phyloP scores from a whole-genome alignment of 2,888 invertebrate genomes.

The Pilophorus perplexus region DNA sequence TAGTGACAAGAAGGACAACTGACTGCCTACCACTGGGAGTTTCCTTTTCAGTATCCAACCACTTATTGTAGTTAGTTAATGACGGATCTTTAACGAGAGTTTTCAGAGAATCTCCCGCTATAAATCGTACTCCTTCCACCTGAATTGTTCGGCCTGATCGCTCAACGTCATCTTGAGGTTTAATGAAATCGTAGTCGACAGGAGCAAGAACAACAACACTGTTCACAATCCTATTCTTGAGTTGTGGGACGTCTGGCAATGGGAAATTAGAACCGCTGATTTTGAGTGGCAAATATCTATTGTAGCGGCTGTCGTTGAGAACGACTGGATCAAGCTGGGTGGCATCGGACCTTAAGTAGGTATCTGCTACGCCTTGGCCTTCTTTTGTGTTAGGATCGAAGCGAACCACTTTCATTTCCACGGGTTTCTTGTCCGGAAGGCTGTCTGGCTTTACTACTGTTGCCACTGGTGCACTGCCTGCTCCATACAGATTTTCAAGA shows the following conservation, averaged over 20 bases:
- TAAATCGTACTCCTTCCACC: constrained; percentile 68
- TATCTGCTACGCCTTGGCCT: constrained; percentile 67
- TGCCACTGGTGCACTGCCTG: constrained; percentile 72
- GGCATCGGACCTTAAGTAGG: constrained; percentile 71
- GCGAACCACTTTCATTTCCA: constrained; percentile 73
- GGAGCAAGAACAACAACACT: constrained; percentile 84
- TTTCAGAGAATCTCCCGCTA: constrained; percentile 73
- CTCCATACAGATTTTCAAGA: constrained; percentile 79
- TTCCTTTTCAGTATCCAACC: constrained; percentile 74
- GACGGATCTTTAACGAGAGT: constrained; percentile 72
- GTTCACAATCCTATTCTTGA: constrained; percentile 73
- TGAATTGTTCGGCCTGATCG: constrained; percentile 58
- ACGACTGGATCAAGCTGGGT: constrained; percentile 72
- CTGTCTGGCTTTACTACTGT: constrained; percentile 63
- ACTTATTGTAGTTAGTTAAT: constrained; percentile 72
- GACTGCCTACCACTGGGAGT: constrained; percentile 74
- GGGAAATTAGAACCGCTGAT: constrained; percentile 83
- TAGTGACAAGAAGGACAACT: constrained; percentile 76
- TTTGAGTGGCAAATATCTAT: constrained; percentile 79
- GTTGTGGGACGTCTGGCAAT: constrained; percentile 71
- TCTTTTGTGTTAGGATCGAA: constrained; percentile 73
- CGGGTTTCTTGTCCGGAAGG: constrained; percentile 52
- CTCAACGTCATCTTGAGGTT: constrained; percentile 46
- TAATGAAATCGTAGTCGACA: constrained; percentile 67
- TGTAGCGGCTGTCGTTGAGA: constrained; percentile 68